Percentiles rank a stretch among this genome's conserved stretches.
These are phyloP conservation scores for Antennarius striatus DNA, from an alignment of 2,113 vertebrate genomes.

Conservation along the genomic window DNA sequence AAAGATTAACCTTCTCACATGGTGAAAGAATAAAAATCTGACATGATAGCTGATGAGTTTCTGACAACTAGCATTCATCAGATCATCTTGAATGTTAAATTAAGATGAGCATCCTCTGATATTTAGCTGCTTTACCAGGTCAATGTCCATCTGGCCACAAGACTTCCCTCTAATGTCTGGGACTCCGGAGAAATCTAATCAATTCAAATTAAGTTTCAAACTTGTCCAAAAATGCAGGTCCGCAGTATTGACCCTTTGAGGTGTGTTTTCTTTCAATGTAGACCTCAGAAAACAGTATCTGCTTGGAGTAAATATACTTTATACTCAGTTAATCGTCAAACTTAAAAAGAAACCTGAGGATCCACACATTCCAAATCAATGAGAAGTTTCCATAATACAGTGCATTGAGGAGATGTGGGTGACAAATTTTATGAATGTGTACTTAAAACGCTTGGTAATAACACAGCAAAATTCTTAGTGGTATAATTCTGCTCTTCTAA, in stretches of 20 bases:
- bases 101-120: constrained; percentile 28
- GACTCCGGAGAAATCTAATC: constrained; percentile 61
- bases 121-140: constrained; percentile 32
- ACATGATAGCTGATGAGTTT: neutral
- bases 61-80: neutral
- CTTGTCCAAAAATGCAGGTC: constrained; percentile 69
- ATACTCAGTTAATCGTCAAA: constrained; percentile 49
- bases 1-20: neutral
- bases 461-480: constrained; percentile 19
- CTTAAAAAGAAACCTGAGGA: constrained; percentile 64
- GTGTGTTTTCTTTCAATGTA: constrained; percentile 65
- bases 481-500: constrained; percentile 13
- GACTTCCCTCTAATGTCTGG: constrained; percentile 27
- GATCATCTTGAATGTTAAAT: constrained; percentile 20
- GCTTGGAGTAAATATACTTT: constrained; percentile 72
- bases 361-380: constrained; percentile 46
- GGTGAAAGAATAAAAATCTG: constrained; percentile 5
- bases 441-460: constrained; percentile 18
- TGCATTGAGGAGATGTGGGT: constrained; percentile 25
- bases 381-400: constrained; percentile 28
- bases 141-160: constrained; percentile 10
- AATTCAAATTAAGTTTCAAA: constrained; percentile 58
- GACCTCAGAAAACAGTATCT: constrained; percentile 62
- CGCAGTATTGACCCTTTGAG: constrained; percentile 59
- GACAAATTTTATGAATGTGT: constrained; percentile 13